phyloP scores from a whole-genome alignment of 2,113 vertebrate genomes.

The Hassar affinis region DNA sequence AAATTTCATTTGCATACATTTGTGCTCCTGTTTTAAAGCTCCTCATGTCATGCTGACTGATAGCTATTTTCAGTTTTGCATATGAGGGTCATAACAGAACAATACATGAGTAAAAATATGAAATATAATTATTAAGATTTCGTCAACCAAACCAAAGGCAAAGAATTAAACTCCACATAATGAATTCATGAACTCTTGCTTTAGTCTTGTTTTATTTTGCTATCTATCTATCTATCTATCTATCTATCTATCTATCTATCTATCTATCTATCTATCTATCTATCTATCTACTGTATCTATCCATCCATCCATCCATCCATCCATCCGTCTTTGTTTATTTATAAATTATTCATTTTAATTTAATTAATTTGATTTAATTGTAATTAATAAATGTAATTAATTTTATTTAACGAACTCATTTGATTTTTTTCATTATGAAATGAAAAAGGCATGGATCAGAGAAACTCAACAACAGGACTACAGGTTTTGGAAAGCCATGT shows the following conservation, averaged over 20 bases:
- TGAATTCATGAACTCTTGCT: background rate
- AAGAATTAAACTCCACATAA: background rate
- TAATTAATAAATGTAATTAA: no score
- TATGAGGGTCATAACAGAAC: background rate
- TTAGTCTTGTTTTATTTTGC: background rate
- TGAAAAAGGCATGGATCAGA: slow-evolving; percentile 39
- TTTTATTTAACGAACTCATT: no score
- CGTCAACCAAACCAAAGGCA: background rate
- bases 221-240: background rate
- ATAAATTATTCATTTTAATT: no score
- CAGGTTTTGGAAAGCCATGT: background rate
- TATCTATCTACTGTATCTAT: background rate
- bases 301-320: background rate
- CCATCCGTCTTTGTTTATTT: no score
- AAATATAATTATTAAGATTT: slow-evolving; percentile 1
- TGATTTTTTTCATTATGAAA: slow-evolving; percentile 40
- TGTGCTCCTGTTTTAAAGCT: background rate
- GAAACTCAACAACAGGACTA: slow-evolving; percentile 15
- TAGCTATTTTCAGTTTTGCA: background rate
- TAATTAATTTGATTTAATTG: no score
- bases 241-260: background rate
- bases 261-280: background rate
- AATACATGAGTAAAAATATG: background rate
- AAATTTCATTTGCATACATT: background rate
- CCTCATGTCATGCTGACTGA: background rate